phyloP scores from a whole-genome alignment of 2,113 vertebrate genomes.

The Xiphorhynchus elegans region DNA sequence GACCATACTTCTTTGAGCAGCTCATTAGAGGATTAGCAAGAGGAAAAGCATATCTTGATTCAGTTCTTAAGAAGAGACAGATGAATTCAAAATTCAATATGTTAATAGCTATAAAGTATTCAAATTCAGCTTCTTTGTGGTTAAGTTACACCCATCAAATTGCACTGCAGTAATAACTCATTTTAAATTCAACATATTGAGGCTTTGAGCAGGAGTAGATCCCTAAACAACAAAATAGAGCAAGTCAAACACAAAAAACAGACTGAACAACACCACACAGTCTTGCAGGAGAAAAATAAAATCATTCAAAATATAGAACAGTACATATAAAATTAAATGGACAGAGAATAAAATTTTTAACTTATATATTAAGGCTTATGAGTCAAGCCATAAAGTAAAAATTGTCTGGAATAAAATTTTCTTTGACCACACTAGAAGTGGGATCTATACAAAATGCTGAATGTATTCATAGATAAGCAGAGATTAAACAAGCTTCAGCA shows the following conservation, averaged over 20 bases:
- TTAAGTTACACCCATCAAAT: neutral
- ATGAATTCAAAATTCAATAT: neutral
- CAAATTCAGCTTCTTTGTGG: neutral
- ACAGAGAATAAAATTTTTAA: neutral
- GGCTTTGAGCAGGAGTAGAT: neutral
- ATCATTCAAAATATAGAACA: neutral
- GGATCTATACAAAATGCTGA: neutral
- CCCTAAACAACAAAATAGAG: neutral
- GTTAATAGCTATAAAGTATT: neutral
- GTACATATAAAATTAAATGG: neutral
- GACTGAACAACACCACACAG: neutral
- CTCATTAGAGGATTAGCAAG: neutral
- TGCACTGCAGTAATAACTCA: neutral
- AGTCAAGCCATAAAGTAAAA: neutral
- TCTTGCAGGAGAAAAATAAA: neutral
- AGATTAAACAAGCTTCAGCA: neutral
- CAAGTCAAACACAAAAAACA: neutral
- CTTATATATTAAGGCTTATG: neutral
- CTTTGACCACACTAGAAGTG: rapidly evolving
- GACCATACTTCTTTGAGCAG: neutral
- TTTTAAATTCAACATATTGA: neutral
- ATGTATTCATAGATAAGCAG: neutral
- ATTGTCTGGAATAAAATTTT: neutral
- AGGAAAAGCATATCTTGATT: neutral
- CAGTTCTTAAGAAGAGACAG: neutral